Evolutionary conservation across 2,797 vertebrate species (phyloP), one percentile per base, ranked within the genome.

Genomic region (Enteromius afrohamiltoni): DNA sequence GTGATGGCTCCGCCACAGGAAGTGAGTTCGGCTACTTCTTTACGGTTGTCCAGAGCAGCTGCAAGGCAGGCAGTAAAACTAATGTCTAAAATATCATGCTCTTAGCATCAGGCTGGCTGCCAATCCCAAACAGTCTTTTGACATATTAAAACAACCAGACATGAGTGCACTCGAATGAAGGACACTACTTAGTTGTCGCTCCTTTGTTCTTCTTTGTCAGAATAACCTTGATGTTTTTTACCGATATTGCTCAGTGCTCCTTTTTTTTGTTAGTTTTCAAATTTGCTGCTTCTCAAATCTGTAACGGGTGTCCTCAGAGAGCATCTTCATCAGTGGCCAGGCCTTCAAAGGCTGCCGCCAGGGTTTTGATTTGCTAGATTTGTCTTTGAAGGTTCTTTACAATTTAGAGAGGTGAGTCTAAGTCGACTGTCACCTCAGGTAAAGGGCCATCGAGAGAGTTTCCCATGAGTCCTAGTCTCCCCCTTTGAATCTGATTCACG

Each of bases 1-100:
- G 97, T 3, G 96, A 97, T 3, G 96, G 97, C 93, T 97, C 97
- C 60, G 96, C 93, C 88, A 95, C 95, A 31, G 95, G 94, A 95
- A 93, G 95, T 96, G 93, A 95, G 95, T 96, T 84, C 29, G 23
- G 58, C 85, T 69, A 19, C 51, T 29, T 84, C 55, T 77, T 83
- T 73, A 83, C 85, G 85, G 82, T 89, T 85, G 55, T 34, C 51
- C 67, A 42, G 34, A 23, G 62, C 37, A 42, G 34, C 40, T 37
- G 9, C 55, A 7, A 47, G 49, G 45, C 19, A 55, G 67, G 19
- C 26, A 47, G 29, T 74, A 23, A 68, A 76, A 55, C 31, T 10
- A 31, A 49, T 31, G 6, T 64, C 40, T 65, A 10, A 47, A 69
- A 58, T 71, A 17, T 86, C 88, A 85, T 49, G 62, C 1, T 73